phyloP scores from a whole-genome alignment of 2,113 vertebrate genomes.

The Pristiophorus japonicus region DNA sequence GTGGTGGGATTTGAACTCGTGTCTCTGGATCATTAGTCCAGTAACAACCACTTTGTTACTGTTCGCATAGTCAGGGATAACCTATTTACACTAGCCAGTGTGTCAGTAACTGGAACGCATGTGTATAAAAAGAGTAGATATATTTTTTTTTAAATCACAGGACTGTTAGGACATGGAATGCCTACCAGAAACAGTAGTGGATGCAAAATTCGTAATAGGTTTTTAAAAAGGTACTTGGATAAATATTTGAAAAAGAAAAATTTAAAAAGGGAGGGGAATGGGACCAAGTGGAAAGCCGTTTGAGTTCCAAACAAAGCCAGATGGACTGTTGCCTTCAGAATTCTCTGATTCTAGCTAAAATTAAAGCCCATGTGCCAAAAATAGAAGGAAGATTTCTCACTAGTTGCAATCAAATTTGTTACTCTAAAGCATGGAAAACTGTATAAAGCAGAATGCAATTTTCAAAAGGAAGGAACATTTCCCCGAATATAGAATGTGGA shows the following conservation, averaged over 20 bases:
- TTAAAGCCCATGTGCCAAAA: background rate
- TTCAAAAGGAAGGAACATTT: background rate
- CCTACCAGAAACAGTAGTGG: background rate
- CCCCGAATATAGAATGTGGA: background rate
- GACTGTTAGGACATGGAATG: background rate
- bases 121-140: background rate
- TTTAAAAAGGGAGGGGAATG: background rate
- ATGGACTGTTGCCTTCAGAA: background rate
- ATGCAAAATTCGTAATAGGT: background rate
- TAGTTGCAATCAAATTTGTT: too few species aligned
- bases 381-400: background rate
- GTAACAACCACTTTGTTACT: too few species aligned
- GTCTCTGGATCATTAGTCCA: too few species aligned
- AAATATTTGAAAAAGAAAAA: background rate
- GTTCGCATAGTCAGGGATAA: background rate
- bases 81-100: background rate
- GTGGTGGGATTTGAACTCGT: too few species aligned
- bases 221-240: background rate
- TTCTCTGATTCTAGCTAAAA: background rate
- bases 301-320: background rate
- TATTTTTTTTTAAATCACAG: background rate
- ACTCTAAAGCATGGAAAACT: background rate
- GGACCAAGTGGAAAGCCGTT: background rate
- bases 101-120: background rate
- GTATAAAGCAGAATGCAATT: background rate